These are phyloP conservation scores for Eupithecia subumbrata DNA, from an alignment of 2,888 invertebrate species.

Conservation along the genomic window DNA sequence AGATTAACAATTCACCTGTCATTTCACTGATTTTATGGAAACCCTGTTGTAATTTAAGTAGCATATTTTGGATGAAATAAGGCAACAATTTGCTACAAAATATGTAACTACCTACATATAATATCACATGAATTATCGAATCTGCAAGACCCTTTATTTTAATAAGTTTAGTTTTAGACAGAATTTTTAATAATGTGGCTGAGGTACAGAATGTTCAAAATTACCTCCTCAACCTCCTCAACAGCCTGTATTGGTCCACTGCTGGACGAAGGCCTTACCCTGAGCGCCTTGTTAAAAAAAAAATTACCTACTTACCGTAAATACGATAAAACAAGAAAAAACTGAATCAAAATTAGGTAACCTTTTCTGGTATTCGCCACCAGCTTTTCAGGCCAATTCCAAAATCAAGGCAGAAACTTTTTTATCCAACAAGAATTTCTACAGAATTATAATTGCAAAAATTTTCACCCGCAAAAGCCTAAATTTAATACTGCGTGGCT, in stretches of 20 bases:
- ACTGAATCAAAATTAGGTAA: background rate
- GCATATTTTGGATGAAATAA: background rate
- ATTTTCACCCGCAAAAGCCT: constrained; percentile 16
- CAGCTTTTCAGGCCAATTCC: background rate
- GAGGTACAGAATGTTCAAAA: background rate
- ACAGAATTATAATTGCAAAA: constrained; percentile 26
- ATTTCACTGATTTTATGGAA: background rate
- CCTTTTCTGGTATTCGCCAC: background rate
- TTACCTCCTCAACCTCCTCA: background rate
- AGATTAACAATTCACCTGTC: constrained; percentile 3
- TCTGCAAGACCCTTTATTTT: background rate
- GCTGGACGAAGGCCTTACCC: too few relatives aligned
- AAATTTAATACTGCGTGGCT: constrained; percentile 25
- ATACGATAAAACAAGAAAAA: background rate
- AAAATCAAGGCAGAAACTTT: constrained; percentile 7
- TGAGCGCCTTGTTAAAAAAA: too few relatives aligned
- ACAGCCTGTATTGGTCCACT: too few relatives aligned
- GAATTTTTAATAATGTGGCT: background rate
- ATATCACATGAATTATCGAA: background rate
- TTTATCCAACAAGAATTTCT: constrained; percentile 3
- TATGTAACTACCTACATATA: background rate
- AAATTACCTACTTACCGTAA: too few relatives aligned
- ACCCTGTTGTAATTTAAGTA: background rate
- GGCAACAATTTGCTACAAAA: background rate
- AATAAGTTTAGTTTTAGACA: background rate